phyloP scores from a whole-genome alignment of 2,797 vertebrate species.

The Dryobates pubescens region DNA sequence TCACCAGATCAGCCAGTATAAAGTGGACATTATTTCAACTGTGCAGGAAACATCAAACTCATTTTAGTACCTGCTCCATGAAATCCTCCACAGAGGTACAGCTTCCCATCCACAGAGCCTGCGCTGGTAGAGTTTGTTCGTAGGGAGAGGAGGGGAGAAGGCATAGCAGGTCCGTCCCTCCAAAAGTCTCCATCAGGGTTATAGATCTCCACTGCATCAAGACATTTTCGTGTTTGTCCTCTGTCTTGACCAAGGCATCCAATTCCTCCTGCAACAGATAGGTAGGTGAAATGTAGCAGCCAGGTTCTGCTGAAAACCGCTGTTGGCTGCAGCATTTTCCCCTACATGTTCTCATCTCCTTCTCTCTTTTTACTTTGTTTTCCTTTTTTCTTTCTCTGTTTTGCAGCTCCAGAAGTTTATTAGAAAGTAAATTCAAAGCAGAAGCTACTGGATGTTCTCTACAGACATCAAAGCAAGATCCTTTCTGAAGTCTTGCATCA shows the following conservation, averaged over 20 bases:
- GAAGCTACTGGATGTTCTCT: background rate
- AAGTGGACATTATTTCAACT: background rate
- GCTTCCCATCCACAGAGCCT: constrained; percentile 89
- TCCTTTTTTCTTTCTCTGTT: background rate
- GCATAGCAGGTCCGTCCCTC: constrained; percentile 91
- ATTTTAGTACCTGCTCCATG: constrained; percentile 89
- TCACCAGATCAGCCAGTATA: background rate
- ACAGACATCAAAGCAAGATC: background rate
- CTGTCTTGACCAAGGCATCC: constrained; percentile 90
- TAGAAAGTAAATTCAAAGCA: background rate
- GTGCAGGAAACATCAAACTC: background rate
- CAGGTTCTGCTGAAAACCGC: background rate
- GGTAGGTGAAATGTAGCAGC: background rate
- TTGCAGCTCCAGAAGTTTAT: background rate
- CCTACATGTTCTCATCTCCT: background rate
- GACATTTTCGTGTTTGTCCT: constrained; percentile 93
- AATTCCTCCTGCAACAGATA: constrained; percentile 87
- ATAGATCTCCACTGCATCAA: constrained; percentile 94
- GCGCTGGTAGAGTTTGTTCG: constrained; percentile 87
- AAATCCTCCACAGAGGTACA: constrained; percentile 96
- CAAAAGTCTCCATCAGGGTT: constrained; percentile 92
- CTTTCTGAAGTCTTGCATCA: background rate
- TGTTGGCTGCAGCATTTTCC: background rate
- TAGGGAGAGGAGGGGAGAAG: constrained; percentile 90
- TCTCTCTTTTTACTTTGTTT: background rate